phyloP scores from a whole-genome alignment of 2,113 vertebrate genomes.

The Phodopus roborovskii region DNA sequence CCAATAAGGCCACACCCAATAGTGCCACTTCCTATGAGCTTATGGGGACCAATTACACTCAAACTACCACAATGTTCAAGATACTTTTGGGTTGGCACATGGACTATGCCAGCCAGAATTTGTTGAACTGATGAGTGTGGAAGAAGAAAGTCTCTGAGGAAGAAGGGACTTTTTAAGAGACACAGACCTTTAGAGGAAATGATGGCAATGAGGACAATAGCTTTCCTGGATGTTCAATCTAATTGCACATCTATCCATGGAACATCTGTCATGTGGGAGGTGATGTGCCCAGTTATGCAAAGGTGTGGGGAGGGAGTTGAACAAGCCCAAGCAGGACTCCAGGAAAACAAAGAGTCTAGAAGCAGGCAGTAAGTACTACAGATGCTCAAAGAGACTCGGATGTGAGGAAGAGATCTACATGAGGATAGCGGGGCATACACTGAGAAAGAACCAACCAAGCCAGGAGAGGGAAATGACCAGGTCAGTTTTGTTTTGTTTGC shows the following conservation, averaged over 20 bases:
- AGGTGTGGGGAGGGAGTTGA: background rate
- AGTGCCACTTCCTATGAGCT: background rate
- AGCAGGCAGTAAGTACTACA: background rate
- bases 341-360: background rate
- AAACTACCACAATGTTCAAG: background rate
- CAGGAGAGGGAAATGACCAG: background rate
- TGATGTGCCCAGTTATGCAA: background rate
- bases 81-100: background rate
- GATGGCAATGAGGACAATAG: too few species aligned
- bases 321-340: background rate
- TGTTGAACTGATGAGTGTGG: background rate
- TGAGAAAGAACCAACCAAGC: background rate
- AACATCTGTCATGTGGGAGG: background rate
- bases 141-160: background rate
- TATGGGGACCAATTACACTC: background rate
- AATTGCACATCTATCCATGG: background rate
- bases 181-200: background rate
- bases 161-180: background rate
- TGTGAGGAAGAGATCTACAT: too few species aligned
- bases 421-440: fast-evolving
- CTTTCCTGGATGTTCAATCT: background rate
- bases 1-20: background rate
- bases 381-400: background rate
- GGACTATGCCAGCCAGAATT: background rate
- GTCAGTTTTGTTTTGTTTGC: background rate